A percentile compares a stretch with the other conserved stretches of the same genome.
Evolutionary conservation across 2,888 invertebrate species (phyloP).

Genomic region (Brachylomia viminalis): DNA sequence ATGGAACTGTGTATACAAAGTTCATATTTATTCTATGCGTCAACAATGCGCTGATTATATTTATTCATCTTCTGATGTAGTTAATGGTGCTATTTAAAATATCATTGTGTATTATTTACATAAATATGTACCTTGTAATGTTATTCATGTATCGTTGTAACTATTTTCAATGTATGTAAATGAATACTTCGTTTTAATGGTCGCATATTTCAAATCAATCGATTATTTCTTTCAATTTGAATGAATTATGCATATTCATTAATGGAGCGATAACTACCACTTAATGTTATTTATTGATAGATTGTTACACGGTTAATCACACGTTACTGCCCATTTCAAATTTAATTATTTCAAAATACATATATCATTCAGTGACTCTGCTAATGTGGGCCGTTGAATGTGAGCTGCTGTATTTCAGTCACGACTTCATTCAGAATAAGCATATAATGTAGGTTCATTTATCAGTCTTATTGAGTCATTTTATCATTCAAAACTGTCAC

Average conservation of each 20-base stretch:
- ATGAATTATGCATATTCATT: constrained; percentile 23
- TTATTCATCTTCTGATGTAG: neutral
- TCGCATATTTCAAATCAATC: constrained; percentile 30
- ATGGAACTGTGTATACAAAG: neutral
- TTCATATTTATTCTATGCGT: neutral
- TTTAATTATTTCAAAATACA: neutral
- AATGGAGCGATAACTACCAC: neutral
- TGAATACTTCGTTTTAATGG: constrained; percentile 16
- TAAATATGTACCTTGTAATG: constrained; percentile 35
- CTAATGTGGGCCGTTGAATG: neutral
- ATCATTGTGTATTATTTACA: constrained; percentile 16
- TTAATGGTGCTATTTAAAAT: neutral
- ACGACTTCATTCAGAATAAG: neutral
- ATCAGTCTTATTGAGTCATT: neutral
- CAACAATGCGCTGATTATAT: neutral
- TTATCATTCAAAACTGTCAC: constrained; percentile 9
- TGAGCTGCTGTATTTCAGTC: neutral
- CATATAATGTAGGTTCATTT: neutral
- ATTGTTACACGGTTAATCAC: neutral
- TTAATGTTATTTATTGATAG: neutral
- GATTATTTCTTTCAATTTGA: constrained; percentile 19
- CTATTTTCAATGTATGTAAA: constrained; percentile 25
- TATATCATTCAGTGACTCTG: neutral
- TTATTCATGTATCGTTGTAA: constrained; percentile 12
- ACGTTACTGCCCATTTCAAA: neutral